These are phyloP conservation scores for Anticlea derivata DNA, from an alignment of 2,888 invertebrate genomes.

Conservation along the genomic window DNA sequence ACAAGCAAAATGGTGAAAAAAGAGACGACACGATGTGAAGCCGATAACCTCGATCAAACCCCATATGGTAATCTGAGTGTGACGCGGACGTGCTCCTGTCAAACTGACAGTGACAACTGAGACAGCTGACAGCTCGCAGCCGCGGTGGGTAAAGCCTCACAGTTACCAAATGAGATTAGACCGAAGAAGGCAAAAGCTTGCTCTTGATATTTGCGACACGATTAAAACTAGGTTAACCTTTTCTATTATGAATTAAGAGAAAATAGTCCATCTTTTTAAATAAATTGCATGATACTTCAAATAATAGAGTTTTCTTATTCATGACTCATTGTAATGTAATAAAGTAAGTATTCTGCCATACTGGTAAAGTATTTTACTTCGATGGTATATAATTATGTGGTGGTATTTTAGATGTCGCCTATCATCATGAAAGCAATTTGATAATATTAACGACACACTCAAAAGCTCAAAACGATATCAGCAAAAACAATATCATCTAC, in stretches of 20 bases:
- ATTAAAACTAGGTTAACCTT: neutral
- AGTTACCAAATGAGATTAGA: constrained; percentile 99
- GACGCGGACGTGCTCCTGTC: constrained; percentile 51
- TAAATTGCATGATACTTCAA: too few species aligned
- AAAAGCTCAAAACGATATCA: constrained; percentile 39
- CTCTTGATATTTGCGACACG: constrained; percentile 40
- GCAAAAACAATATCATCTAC: constrained; percentile 36
- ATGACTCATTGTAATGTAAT: too few species aligned
- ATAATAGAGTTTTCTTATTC: too few species aligned
- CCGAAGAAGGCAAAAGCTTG: constrained; percentile 84
- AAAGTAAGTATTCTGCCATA: too few species aligned
- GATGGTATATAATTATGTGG: too few species aligned
- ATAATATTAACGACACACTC: constrained; percentile 45
- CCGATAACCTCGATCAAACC: constrained; percentile 87
- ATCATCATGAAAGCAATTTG: neutral
- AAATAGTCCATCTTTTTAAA: too few species aligned
- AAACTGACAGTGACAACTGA: constrained; percentile 23
- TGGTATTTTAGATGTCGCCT: neutral
- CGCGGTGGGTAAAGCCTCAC: constrained; percentile 87
- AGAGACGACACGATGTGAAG: constrained; percentile 80
- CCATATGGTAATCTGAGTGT: constrained; percentile 94
- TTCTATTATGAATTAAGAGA: too few species aligned
- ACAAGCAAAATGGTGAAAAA: constrained; percentile 54
- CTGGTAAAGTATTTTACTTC: too few species aligned
- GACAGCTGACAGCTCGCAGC: constrained; percentile 46